These are phyloP conservation scores for Oikopleura dioica DNA, from an alignment of 23 tunicate species.

Conservation along the genomic window DNA sequence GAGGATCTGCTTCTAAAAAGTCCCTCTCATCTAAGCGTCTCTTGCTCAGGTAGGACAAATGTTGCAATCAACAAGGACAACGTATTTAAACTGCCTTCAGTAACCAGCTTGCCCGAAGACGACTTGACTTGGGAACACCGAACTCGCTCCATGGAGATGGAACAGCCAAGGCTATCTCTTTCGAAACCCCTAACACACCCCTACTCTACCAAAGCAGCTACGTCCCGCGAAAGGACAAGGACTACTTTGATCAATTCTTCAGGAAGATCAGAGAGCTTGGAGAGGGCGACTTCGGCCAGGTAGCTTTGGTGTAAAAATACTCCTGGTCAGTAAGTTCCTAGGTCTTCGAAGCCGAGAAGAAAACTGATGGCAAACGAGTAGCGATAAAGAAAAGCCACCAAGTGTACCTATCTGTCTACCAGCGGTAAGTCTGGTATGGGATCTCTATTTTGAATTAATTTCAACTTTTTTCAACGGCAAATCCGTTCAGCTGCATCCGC, in stretches of 20 bases:
- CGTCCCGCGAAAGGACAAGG: background rate
- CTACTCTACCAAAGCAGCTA: background rate
- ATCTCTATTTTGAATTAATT: no score
- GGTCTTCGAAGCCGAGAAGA: background rate
- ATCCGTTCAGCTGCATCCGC: no score
- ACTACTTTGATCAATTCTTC: background rate
- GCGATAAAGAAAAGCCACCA: background rate
- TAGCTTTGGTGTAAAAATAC: background rate
- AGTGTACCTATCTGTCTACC: background rate
- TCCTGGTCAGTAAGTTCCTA: no score
- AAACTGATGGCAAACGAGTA: background rate
- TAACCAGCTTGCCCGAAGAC: no score
- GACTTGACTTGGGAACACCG: no score
- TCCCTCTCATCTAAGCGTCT: no score
- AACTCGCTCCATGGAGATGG: no score
- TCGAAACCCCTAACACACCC: background rate
- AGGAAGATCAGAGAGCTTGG: background rate
- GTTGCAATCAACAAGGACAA: no score
- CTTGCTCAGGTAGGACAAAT: no score
- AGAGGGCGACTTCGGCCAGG: background rate
- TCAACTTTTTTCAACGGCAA: no score
- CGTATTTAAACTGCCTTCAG: no score
- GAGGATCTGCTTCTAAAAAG: no score
- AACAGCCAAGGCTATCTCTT: background rate
- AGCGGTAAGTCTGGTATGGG: background rate